Evolutionary conservation across 2,797 vertebrate species (phyloP).

Genomic region (Melanotaenia boesemani): DNA sequence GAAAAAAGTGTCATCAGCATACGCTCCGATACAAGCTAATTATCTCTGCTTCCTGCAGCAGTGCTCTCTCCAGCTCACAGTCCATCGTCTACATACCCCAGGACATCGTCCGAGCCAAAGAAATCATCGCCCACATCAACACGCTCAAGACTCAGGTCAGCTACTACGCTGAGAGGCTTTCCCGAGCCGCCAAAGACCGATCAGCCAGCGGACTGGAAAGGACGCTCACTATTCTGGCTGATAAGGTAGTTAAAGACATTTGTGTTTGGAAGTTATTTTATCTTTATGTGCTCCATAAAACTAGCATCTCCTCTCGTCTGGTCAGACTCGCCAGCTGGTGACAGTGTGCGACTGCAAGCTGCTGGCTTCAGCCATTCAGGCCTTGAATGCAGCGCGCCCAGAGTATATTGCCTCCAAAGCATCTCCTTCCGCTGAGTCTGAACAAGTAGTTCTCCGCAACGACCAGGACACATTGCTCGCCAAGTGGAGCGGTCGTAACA

Average conservation of each 20-base stretch:
- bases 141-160: conserved; percentile 98
- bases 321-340: conserved; percentile 94
- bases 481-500: conserved; percentile 92
- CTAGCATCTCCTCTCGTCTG: not conserved
- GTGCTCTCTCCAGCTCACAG: conserved; percentile 90
- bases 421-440: conserved; percentile 92
- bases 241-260: conserved; percentile 87
- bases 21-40: not conserved
- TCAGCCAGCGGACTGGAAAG: conserved; percentile 95
- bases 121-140: conserved; percentile 97
- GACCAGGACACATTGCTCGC: conserved; percentile 97
- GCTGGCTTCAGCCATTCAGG: conserved; percentile 93
- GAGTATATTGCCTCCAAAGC: conserved; percentile 97
- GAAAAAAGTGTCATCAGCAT: conserved; percentile 16
- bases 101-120: conserved; percentile 94
- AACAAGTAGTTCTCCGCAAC: conserved; percentile 96
- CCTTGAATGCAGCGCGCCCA: conserved; percentile 92
- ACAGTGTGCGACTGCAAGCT: conserved; percentile 96
- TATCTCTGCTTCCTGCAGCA: conserved; percentile 65
- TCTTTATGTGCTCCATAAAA: not conserved
- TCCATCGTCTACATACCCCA: conserved; percentile 95
- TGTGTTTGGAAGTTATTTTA: not conserved
- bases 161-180: conserved; percentile 97
- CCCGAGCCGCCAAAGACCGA: conserved; percentile 93
- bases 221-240: conserved; percentile 93